Percentiles rank a stretch among this genome's conserved stretches.
Evolutionary conservation across 2,888 invertebrate genomes (phyloP).

Genomic region (Serripes groenlandicus): DNA sequence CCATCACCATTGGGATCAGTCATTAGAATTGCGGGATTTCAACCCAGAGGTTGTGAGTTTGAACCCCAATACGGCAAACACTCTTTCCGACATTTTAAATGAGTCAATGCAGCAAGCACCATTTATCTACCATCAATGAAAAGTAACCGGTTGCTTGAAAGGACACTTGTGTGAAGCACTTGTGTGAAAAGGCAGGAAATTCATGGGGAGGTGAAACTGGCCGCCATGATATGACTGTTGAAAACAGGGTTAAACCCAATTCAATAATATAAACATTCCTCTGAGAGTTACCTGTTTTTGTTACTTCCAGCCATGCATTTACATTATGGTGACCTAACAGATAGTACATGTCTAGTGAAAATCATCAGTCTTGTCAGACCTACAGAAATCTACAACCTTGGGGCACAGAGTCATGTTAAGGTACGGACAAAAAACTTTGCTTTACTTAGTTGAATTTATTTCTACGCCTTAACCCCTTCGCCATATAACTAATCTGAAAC

Average conservation of each 20-base stretch:
- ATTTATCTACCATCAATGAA: background rate
- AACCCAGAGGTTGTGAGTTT: background rate
- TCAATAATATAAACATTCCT: background rate
- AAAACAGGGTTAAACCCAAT: background rate
- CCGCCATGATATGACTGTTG: background rate
- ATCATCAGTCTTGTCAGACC: slow-evolving; percentile 93
- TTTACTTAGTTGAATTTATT: no score
- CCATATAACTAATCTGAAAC: no score
- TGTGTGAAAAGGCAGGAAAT: background rate
- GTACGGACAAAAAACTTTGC: no score
- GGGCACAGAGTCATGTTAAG: slow-evolving; percentile 99
- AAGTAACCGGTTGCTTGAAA: background rate
- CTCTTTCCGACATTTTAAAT: background rate
- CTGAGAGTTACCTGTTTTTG: background rate
- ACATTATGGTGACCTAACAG: slow-evolving; percentile 99
- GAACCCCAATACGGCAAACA: background rate
- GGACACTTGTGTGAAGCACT: background rate
- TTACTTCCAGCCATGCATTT: slow-evolving; percentile 91
- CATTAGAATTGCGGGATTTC: no score
- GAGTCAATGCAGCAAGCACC: background rate
- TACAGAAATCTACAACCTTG: slow-evolving; percentile 98
- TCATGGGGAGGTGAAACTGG: background rate
- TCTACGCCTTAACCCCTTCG: no score
- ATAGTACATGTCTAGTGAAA: slow-evolving; percentile 97
- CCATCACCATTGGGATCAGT: no score